These are phyloP conservation scores for Crossaster papposus DNA, from an alignment of 53 echinoderm and acorn worm genomes.

Conservation along the genomic window DNA sequence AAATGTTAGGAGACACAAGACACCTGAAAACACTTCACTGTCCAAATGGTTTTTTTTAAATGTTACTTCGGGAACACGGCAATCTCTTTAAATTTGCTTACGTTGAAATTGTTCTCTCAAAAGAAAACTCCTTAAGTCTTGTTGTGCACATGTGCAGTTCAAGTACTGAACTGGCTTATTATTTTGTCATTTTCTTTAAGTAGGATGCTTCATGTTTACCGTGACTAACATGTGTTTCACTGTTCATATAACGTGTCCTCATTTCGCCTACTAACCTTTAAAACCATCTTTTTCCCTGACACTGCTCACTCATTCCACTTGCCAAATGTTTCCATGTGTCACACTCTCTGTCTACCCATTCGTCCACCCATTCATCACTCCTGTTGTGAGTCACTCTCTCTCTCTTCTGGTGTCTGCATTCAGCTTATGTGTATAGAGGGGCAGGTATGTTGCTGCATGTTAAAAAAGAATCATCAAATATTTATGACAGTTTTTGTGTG, in stretches of 20 bases:
- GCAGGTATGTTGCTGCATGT: constrained; percentile 59
- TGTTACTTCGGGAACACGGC: no score
- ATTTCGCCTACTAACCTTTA: constrained; percentile 11
- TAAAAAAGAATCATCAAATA: neutral
- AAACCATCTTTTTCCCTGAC: neutral
- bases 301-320: constrained; percentile 50
- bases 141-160: no score
- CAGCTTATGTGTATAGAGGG: constrained; percentile 59
- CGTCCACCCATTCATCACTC: constrained; percentile 28
- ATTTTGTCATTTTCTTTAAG: no score
- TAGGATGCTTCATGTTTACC: neutral
- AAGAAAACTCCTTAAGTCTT: no score
- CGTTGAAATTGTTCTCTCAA: no score
- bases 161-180: no score
- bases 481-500: neutral
- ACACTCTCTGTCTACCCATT: constrained; percentile 36
- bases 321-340: constrained; percentile 45
- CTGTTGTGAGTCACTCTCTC: constrained; percentile 23
- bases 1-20: no score
- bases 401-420: constrained; percentile 44
- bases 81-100: no score
- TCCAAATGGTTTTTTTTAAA: no score
- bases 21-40: no score
- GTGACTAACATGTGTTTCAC: neutral
- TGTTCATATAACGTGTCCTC: no score